Base-by-base conservation (phyloP, 2,797 vertebrate species). In the Myotis daubentonii region DNA sequence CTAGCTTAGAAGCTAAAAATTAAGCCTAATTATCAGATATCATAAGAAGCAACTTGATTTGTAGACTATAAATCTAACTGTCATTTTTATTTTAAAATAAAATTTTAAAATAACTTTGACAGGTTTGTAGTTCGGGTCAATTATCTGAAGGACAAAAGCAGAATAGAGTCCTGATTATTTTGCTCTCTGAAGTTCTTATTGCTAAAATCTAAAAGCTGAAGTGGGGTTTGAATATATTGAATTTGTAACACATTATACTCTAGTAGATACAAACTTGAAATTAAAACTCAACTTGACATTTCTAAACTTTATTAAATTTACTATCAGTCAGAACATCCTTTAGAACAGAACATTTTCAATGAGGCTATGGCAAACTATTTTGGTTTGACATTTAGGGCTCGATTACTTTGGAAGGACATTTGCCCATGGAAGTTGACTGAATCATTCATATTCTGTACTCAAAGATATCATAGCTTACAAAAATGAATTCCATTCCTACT, bases 261-360 rank as follows among this genome's bases (percentile, higher is more conserved):
- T 93, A 79, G 70, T 38, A 86, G 47, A 88, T 87, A 36, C 23
- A 28, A 60, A 86, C 57, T 85, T 87, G 51, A 60, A 93, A 93
- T 94, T 97, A 92, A 94, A 92, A 96, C 70, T 93, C 92, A 94
- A 91, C 96, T 97, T 97, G 96, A 95, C 95, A 96, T 96, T 94
- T 96, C 60, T 55, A 93, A 94, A 95, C 68, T 89, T 96, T 94
- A 96, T 97, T 96, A 95, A 95, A 94, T 97, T 96, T 91, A 89
- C 87, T 92, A 85, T 65, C 91, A 96, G 87, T 92, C 87, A 94
- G 96, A 93, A 95, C 95, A 94, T 93, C 89, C 93, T 95, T 95
- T 91, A 95, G 95, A 94, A 96, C 94, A 96, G 93, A 95, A 96
- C 94, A 82, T 97, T 96, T 96, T 95, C 83, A 84, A 6, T 89